Percentiles rank a stretch among this genome's conserved stretches.
These are phyloP conservation scores for Alligator sinensis DNA, from an alignment of 2,113 vertebrate species.

Conservation along the genomic window DNA sequence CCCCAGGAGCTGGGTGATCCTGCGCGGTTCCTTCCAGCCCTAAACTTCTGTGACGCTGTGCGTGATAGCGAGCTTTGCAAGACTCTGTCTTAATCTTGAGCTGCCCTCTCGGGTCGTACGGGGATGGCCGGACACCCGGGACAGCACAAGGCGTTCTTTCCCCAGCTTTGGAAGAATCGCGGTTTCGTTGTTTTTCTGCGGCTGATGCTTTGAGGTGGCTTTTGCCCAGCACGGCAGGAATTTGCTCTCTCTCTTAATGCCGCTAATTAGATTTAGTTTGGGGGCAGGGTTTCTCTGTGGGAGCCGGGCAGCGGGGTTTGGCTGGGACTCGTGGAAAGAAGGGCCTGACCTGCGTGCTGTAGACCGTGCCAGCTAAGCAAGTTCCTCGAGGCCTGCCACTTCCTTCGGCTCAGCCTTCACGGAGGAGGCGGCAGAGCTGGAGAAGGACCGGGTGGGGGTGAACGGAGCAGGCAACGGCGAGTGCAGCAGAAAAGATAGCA, in stretches of 20 bases:
- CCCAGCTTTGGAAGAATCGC: background rate
- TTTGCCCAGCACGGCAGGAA: background rate
- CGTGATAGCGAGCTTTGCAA: too few species aligned
- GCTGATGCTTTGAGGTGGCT: background rate
- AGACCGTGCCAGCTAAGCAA: background rate
- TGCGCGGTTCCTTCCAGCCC: too few species aligned
- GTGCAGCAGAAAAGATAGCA: background rate
- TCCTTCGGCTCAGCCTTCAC: background rate
- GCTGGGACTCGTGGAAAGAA: background rate
- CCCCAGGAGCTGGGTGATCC: too few species aligned
- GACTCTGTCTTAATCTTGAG: too few species aligned
- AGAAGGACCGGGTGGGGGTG: background rate
- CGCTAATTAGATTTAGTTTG: background rate
- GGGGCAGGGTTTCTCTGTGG: background rate
- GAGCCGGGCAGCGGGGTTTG: background rate
- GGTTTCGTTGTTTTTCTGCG: background rate
- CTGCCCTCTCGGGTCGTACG: too few species aligned
- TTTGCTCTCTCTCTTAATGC: background rate
- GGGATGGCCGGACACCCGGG: too few species aligned
- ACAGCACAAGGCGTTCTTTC: too few species aligned
- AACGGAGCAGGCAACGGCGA: background rate
- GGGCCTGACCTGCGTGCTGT: background rate
- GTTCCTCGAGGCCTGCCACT: background rate
- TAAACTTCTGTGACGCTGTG: too few species aligned
- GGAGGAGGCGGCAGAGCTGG: background rate